Evolutionary conservation across 1,140 invertebrate genomes (phyloP).

Genomic region (Micrasema minimum): DNA sequence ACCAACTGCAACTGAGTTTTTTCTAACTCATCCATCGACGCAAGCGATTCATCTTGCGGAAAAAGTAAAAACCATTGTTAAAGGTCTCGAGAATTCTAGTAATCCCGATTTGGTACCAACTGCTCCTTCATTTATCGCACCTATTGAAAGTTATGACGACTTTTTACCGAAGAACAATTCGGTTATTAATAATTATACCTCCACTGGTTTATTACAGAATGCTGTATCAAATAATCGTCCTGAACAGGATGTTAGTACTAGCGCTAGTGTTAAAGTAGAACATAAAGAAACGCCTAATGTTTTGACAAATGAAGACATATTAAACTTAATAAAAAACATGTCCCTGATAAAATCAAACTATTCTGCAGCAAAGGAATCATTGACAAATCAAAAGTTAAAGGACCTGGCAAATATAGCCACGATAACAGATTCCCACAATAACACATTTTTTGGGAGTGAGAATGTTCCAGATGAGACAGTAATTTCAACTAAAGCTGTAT

Average conservation of each 20-base stretch:
- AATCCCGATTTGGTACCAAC: slow-evolving; percentile 18
- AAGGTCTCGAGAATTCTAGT: slow-evolving; percentile 35
- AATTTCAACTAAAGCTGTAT: slow-evolving; percentile 70
- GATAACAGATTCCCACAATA: slow-evolving; percentile 64
- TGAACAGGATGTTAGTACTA: not conserved
- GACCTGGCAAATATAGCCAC: slow-evolving; percentile 66
- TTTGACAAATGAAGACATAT: slow-evolving; percentile 41
- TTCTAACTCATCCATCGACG: slow-evolving; percentile 49
- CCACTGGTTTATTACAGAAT: not conserved
- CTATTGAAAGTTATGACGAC: slow-evolving; percentile 31
- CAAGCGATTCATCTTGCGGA: slow-evolving; percentile 48
- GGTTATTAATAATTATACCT: not conserved
- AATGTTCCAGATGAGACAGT: slow-evolving; percentile 59
- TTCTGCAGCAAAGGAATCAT: slow-evolving; percentile 5
- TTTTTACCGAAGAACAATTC: slow-evolving; percentile 32
- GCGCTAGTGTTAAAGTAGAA: not conserved
- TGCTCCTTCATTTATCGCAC: slow-evolving; percentile 37
- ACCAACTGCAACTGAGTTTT: slow-evolving; percentile 51
- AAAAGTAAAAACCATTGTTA: slow-evolving; percentile 46
- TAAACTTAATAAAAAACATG: slow-evolving; percentile 44
- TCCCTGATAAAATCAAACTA: slow-evolving; percentile 24
- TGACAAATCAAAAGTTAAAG: slow-evolving; percentile 63
- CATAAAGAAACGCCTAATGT: not conserved
- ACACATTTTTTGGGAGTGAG: slow-evolving; percentile 60
- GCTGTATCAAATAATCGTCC: not conserved